phyloP scores from a whole-genome alignment of 2,797 vertebrate species.

The Coracias cyanogaster region DNA sequence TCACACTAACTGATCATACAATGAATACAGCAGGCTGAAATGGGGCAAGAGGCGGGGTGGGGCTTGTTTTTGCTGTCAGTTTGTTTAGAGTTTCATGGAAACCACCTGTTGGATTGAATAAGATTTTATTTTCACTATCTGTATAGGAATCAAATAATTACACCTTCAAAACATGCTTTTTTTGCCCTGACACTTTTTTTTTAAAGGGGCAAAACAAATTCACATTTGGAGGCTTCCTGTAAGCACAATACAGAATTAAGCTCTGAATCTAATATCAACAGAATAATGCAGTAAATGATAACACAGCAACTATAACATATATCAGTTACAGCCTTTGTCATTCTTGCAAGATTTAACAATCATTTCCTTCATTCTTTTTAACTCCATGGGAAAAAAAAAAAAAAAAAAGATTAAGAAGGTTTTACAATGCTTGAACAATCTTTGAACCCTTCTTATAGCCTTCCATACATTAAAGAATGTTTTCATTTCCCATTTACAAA shows the following conservation, averaged over 20 bases:
- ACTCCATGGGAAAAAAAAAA: not conserved
- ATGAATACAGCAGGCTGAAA: not conserved
- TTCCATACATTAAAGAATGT: not conserved
- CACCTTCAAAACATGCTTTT: not conserved
- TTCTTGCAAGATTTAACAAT: not conserved
- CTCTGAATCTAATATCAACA: not conserved
- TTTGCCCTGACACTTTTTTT: not conserved
- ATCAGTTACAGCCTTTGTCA: not conserved
- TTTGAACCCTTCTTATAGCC: not conserved
- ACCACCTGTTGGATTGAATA: not conserved
- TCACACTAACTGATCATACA: not conserved
- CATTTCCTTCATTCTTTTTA: not conserved
- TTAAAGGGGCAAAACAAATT: not conserved
- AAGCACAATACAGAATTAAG: not conserved
- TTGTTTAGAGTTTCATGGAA: not conserved
- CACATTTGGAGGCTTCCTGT: not conserved
- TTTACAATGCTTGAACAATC: not conserved
- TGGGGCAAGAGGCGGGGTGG: too few species aligned
- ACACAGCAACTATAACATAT: not conserved
- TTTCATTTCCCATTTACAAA: not conserved
- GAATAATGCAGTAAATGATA: not conserved
- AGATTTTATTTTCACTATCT: not conserved
- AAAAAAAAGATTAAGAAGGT: not conserved
- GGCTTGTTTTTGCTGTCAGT: fast-evolving
- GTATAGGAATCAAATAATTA: not conserved